phyloP scores from a whole-genome alignment of 1,140 invertebrate species.

The Caenorhabditis brenneri region DNA sequence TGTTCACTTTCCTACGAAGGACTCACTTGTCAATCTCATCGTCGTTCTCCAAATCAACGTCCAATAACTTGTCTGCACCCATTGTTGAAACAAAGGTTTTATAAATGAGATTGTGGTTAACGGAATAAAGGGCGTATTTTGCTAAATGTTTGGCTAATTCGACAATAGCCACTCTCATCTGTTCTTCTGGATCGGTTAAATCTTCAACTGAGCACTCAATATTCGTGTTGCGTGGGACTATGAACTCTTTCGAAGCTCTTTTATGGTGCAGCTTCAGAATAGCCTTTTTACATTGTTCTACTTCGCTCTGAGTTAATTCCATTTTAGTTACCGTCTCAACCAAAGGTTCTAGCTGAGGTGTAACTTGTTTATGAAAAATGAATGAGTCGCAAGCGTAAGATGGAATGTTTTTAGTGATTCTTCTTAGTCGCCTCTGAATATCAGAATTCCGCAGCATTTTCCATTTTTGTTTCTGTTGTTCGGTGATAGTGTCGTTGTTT shows the following conservation, averaged over 20 bases:
- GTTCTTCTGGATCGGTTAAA: conserved; percentile 22
- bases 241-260: neutral
- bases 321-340: neutral
- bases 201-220: neutral
- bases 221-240: neutral
- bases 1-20: too few relatives aligned
- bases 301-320: neutral
- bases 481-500: neutral
- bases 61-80: neutral
- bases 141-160: conserved; percentile 12
- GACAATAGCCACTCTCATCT: conserved; percentile 2
- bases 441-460: neutral
- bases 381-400: neutral
- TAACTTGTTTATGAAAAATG: neutral
- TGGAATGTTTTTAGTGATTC: neutral
- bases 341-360: neutral
- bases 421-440: neutral
- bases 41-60: neutral
- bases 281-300: neutral
- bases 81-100: neutral
- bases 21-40: neutral
- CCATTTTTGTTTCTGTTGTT: neutral
- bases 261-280: neutral
- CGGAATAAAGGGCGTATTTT: neutral
- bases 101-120: neutral